These are phyloP conservation scores for Oeneis ivallda DNA, from an alignment of 2,888 invertebrate genomes.

Conservation along the genomic window DNA sequence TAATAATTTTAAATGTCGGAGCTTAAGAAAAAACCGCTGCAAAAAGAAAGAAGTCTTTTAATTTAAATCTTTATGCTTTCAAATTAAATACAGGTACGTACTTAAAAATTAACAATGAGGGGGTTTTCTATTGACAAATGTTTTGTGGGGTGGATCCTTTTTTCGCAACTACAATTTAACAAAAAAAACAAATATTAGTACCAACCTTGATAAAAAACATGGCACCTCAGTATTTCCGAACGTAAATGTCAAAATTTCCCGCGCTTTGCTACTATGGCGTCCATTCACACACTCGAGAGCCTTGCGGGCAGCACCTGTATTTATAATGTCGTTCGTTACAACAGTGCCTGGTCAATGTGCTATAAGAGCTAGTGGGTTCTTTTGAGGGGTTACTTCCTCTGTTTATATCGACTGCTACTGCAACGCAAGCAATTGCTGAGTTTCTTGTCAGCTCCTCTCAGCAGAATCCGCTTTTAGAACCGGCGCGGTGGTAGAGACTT, in stretches of 20 bases:
- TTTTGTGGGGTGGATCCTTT: no score
- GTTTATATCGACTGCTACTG: background rate
- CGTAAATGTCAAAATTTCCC: conserved; percentile 65
- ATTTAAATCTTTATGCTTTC: background rate
- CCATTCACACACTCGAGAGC: conserved; percentile 63
- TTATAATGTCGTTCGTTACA: conserved; percentile 77
- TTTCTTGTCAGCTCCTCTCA: no score
- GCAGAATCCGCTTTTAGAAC: no score
- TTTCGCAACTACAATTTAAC: background rate
- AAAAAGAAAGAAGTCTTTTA: background rate
- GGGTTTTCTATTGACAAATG: no score
- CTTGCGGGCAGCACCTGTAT: conserved; percentile 64
- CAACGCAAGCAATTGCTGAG: no score
- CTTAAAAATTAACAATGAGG: no score
- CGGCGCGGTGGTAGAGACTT: no score
- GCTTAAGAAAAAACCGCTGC: no score
- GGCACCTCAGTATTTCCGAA: conserved; percentile 50
- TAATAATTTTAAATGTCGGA: background rate
- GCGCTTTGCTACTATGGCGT: conserved; percentile 61
- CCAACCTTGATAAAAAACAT: conserved; percentile 75
- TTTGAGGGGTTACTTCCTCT: background rate
- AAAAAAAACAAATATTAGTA: conserved; percentile 50
- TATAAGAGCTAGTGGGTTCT: background rate
- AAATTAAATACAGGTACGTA: no score
- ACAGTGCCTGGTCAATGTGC: conserved; percentile 53